A percentile compares a stretch with the other conserved stretches of the same genome.
Evolutionary conservation across 2,797 vertebrate genomes (phyloP).

Genomic region (Pseudochirops cupreus): DNA sequence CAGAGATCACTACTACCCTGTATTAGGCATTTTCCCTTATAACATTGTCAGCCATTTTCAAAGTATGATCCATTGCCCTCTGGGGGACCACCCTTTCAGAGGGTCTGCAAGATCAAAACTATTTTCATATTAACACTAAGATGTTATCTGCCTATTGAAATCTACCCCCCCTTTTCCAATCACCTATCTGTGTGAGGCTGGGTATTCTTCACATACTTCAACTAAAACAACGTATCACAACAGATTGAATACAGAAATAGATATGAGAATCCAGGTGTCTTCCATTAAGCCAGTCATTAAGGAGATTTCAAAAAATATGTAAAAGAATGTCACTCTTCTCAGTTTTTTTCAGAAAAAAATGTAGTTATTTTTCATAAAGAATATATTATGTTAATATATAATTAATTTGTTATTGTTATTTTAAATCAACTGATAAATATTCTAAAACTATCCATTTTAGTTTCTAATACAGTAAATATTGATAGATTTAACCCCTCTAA

Average conservation of each 20-base stretch:
- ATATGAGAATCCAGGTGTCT: background rate
- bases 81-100: background rate
- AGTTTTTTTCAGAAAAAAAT: background rate
- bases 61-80: background rate
- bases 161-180: background rate
- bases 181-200: background rate
- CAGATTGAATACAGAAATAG: background rate
- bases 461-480: background rate
- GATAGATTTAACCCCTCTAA: background rate
- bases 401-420: background rate
- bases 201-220: background rate
- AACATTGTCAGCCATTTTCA: background rate
- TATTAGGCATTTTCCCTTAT: conserved; percentile 8
- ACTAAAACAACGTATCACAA: background rate
- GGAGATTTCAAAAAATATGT: background rate
- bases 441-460: background rate
- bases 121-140: background rate
- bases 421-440: background rate
- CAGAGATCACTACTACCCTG: background rate
- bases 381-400: background rate
- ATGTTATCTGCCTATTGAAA: background rate
- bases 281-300: background rate
- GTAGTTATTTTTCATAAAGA: background rate
- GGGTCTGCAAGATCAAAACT: background rate
- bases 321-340: background rate